Base-by-base conservation (phyloP, 2,113 vertebrate species). In the Apeltes quadracus region DNA sequence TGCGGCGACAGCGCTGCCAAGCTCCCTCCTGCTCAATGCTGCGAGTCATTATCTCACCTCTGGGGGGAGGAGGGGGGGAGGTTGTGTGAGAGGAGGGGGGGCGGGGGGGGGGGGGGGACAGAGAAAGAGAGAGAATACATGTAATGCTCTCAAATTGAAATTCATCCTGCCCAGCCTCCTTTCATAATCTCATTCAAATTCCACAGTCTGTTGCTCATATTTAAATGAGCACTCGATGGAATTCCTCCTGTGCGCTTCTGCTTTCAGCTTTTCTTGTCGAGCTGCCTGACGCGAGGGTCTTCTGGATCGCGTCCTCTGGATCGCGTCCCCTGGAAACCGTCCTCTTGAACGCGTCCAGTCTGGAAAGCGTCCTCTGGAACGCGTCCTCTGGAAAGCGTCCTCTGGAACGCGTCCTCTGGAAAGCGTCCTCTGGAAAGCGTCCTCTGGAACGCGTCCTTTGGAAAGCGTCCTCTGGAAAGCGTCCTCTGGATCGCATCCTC, bases 111-210 rank as follows among this genome's bases (percentile, higher is more conserved):
- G 44, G 13, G 39, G 27, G 20, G 20, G 56, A 59, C 46, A 55
- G 5, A 23, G n/a, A 51, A 10, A 54, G 27, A 57, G 32, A 58
- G 62, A 76, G 72, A 78, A 75, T 76, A 78, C 59, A 67, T 82
- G 78, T 84, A 80, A 83, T 75, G 50, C 76, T 63, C 76, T 84
- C 72, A 87, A 87, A 88, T 83, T 88, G 87, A 89, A 87, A 90
- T 87, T 78, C 83, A 88, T 73, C 83, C 72, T 36, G 53, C 48
- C 58, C 41, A 6, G 43, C 76, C 83, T 80, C 32, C 73, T 61
- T 83, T 67, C 76, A 68, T 86, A 87, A 87, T 87, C 88, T 69
- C 69, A 86, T 90, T 88, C 78, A 81, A 66, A 89, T 87, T 82
- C 76, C 74, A 77, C 84, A 82, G 75, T 87, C 79, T 87, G 85